Percentiles rank a stretch among this genome's conserved stretches.
Evolutionary conservation across 1,140 invertebrate species (phyloP).

Genomic region (Drosophila mojavensis): DNA sequence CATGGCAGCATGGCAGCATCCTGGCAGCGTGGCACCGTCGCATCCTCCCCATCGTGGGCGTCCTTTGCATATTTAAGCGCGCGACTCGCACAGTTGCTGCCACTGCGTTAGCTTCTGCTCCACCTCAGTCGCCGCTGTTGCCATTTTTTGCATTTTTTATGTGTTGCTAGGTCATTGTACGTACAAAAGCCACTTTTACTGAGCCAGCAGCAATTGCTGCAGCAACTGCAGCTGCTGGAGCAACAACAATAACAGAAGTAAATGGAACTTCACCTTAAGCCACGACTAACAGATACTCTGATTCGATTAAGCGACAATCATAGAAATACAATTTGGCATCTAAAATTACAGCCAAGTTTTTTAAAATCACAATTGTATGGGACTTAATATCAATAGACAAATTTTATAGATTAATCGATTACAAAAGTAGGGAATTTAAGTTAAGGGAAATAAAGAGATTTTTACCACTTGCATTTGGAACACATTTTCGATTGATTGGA

Average conservation of each 20-base stretch:
- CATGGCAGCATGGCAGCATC: not conserved
- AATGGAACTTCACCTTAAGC: not conserved
- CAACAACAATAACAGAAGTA: conserved; percentile 36
- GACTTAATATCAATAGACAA: no score
- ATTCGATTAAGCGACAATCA: no score
- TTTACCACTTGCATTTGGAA: no score
- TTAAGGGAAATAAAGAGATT: no score
- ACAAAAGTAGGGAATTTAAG: no score
- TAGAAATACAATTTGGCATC: no score
- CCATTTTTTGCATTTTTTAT: conserved; percentile 80
- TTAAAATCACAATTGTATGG: no score
- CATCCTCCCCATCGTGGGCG: conserved; percentile 24
- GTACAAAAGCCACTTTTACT: conserved; percentile 84
- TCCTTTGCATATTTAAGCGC: conserved; percentile 78
- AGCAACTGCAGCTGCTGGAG: conserved; percentile 16
- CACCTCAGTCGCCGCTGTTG: conserved; percentile 15
- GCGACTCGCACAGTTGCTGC: conserved; percentile 58
- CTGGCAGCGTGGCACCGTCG: conserved; percentile 31
- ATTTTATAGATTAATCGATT: no score
- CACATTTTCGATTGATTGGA: no score
- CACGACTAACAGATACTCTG: conserved; percentile 7
- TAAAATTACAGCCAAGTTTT: no score
- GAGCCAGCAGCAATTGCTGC: conserved; percentile 47
- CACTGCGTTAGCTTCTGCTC: conserved; percentile 5
- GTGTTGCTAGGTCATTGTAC: conserved; percentile 83